Evolutionary conservation across 2,888 invertebrate species (phyloP), one percentile per base, ranked within the genome.

Genomic region (Cylloceria caligata): DNA sequence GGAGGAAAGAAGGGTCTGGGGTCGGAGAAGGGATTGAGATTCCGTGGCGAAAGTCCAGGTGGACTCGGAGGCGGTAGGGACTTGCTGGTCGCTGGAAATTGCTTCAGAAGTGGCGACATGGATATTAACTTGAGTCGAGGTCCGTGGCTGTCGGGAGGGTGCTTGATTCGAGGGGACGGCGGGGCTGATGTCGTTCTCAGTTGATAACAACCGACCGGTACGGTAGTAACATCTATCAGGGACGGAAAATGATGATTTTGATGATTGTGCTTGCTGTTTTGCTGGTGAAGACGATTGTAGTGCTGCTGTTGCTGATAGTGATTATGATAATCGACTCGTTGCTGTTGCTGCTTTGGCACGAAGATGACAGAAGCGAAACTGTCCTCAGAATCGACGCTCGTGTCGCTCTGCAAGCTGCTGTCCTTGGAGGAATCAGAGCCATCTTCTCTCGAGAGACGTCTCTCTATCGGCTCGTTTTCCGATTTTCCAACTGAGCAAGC

Each of bases 281-380:
- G 75, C 16, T 71, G 62, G 13, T 49, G 24, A 19, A 27, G 47
- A 71, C 52, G 45, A n/a, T 64, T 68, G 19, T 72, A 52, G 30
- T 67, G 24, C 24, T 78, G 64, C n/a, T 69, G 47, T 21, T 47
- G 47, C 16, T 49, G 67, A 19, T 67, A 30, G n/a, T 49, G 47
- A 67, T 67, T 19, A 27, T 80, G 74, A 36, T 68, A 60, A 72
- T 72, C 36, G 57, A 78, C 45, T 68, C 79, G 69, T 30, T 72
- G 72, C 57, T 73, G 94, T 87, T 97, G 96, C 67, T 96, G 95
- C 93, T 97, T 97, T 75, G 98, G 97, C 88, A 98, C 96, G 91
- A 96, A 98, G 89, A 98, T 98, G 60, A 98, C 98, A 84, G 98
- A 98, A 78, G 98, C 97, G 90, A 98, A 97, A 92, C 97, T 98